A percentile compares a stretch with the other conserved stretches of the same genome.
Conservation (phyloP, 2,888 invertebrate genomes). For the Ophioninae sp. region DNA sequence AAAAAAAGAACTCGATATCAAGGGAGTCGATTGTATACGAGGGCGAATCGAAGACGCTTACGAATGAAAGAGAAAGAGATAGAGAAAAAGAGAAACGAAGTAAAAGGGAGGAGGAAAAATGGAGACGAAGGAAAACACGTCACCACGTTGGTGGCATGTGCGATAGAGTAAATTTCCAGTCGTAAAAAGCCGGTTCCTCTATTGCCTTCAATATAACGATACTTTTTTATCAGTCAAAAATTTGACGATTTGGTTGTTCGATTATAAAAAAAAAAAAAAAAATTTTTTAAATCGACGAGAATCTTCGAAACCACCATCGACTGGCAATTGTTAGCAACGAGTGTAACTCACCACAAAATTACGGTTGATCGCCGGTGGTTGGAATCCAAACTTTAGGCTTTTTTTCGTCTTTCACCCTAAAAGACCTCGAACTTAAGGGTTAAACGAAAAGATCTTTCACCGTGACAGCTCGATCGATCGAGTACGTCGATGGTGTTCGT, state of each 20-base stretch:
- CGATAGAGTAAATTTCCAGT: slow-evolving; percentile 22
- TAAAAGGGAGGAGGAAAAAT: background rate
- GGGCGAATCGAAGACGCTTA: slow-evolving; percentile 49
- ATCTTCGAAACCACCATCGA: background rate
- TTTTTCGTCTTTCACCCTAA: background rate
- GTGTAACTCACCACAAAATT: slow-evolving; percentile 48
- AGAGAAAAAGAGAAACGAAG: background rate
- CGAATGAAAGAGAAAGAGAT: slow-evolving; percentile 27
- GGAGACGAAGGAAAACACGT: slow-evolving; percentile 37
- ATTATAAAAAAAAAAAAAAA: background rate
- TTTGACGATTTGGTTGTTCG: background rate
- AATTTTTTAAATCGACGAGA: too few relatives aligned
- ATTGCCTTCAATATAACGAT: background rate
- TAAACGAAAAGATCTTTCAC: background rate
- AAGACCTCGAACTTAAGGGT: background rate
- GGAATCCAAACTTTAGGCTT: background rate
- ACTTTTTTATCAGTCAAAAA: background rate
- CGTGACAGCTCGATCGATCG: slow-evolving; percentile 1
- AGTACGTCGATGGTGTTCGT: background rate
- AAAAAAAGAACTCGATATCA: slow-evolving; percentile 32
- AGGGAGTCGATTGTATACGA: slow-evolving; percentile 29
- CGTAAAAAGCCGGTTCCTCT: slow-evolving; percentile 43
- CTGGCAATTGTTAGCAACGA: background rate
- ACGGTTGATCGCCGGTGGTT: slow-evolving; percentile 23
- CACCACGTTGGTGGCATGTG: slow-evolving; percentile 61